phyloP scores from a whole-genome alignment of 2,797 vertebrate species.

The Danio jaintianensis region DNA sequence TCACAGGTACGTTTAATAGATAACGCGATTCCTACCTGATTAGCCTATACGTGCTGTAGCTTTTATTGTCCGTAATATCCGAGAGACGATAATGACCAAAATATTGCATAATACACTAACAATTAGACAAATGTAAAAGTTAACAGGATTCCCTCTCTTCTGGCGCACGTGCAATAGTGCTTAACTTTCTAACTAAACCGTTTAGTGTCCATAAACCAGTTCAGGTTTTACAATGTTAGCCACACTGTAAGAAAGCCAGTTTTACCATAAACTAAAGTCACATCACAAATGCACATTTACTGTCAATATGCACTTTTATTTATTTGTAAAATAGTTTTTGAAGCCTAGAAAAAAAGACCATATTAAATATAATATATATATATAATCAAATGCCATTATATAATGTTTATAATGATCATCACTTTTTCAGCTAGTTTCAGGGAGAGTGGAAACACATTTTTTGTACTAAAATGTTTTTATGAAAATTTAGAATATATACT shows the following conservation, averaged over 20 bases:
- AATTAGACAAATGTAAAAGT: conserved; percentile 42
- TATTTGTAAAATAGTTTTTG: no score
- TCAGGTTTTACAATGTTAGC: background rate
- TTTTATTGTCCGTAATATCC: background rate
- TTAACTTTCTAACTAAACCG: conserved; percentile 38
- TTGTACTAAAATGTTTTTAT: background rate
- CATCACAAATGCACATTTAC: no score
- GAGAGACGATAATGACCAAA: background rate
- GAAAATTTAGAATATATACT: no score
- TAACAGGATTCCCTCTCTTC: conserved; percentile 36
- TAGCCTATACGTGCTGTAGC: background rate
- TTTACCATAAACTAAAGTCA: background rate
- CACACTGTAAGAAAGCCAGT: background rate
- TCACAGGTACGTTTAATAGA: conserved; percentile 26
- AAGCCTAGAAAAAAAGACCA: background rate
- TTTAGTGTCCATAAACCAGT: conserved; percentile 37
- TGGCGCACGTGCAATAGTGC: conserved; percentile 16
- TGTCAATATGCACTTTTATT: no score
- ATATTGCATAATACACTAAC: background rate
- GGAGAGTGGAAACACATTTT: background rate
- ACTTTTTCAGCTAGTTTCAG: background rate
- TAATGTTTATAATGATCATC: background rate
- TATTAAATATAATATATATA: background rate
- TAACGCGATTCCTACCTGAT: background rate
- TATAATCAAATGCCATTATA: background rate